These are phyloP conservation scores for Leucania comma DNA, from an alignment of 2,888 invertebrate genomes.

Conservation along the genomic window DNA sequence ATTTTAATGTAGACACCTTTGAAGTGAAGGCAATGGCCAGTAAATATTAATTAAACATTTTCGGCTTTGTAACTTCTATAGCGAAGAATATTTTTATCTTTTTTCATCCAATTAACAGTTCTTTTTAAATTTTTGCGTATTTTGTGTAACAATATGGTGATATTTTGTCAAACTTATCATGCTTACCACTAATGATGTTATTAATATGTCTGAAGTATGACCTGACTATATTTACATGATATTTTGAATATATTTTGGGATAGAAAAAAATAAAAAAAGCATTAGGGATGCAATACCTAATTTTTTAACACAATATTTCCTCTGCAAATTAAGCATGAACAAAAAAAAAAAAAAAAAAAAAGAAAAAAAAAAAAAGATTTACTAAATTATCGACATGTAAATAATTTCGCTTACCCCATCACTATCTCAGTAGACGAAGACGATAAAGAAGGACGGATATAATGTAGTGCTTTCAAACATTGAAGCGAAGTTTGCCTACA, in stretches of 20 bases:
- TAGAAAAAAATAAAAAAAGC: too few relatives aligned
- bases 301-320: too few relatives aligned
- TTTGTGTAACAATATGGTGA: constrained; percentile 25
- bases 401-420: constrained; percentile 39
- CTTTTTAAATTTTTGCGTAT: constrained; percentile 50
- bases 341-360: too few relatives aligned
- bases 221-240: too few relatives aligned
- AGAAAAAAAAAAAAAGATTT: too few relatives aligned
- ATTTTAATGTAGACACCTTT: constrained; percentile 70
- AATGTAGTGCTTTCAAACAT: constrained; percentile 90
- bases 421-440: constrained; percentile 69
- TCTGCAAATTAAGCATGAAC: too few relatives aligned
- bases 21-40: constrained; percentile 68
- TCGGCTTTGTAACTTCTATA: constrained; percentile 53
- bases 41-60: constrained; percentile 71
- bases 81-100: constrained; percentile 45
- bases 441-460: constrained; percentile 87
- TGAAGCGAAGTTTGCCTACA: constrained; percentile 88
- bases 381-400: constrained; percentile 57
- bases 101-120: constrained; percentile 56
- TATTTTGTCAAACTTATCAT: constrained; percentile 27
- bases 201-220: constrained; percentile 4
- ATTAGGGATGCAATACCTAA: too few relatives aligned
- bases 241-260: too few relatives aligned
- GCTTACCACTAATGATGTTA: constrained; percentile 39